Conservation (phyloP, 64 coral and sea anemone genomes). For the Cladopsammia gracilis region DNA sequence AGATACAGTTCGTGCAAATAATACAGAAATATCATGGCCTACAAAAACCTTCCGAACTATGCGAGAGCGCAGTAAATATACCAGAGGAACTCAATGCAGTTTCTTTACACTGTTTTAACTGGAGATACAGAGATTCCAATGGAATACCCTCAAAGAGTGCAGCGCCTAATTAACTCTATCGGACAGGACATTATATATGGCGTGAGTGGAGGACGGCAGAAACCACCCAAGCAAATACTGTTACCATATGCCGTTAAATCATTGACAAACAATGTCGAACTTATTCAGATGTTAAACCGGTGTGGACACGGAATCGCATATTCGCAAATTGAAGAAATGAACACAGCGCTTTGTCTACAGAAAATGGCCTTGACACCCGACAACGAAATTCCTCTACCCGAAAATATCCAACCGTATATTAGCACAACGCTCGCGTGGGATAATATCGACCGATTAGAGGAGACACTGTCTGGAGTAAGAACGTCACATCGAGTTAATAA, state of each 20-base stretch:
- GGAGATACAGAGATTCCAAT: too few relatives aligned
- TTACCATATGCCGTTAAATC: too few relatives aligned
- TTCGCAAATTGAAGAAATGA: conserved; percentile 44
- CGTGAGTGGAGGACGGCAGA: conserved; percentile 37
- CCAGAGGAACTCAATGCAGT: conserved; percentile 32
- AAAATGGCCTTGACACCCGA: conserved; percentile 30
- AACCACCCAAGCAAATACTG: conserved; percentile 64
- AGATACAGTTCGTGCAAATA: conserved; percentile 2
- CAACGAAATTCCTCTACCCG: conserved; percentile 13
- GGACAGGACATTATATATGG: too few relatives aligned
- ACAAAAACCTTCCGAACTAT: conserved; percentile 14
- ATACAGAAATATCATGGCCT: conserved; percentile 18
- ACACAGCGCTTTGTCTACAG: conserved; percentile 45
- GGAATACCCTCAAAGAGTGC: too few relatives aligned
- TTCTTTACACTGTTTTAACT: too few relatives aligned
- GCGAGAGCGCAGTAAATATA: conserved; percentile 36
- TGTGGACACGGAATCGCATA: conserved; percentile 50
- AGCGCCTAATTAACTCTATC: too few relatives aligned
- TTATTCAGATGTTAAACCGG: conserved; percentile 36
- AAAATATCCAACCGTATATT: too few relatives aligned
- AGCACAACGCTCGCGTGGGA: conserved; percentile 25
- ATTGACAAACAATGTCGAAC: too few relatives aligned
- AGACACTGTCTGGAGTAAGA: conserved; percentile 10
- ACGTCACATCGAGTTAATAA: conserved; percentile 46
- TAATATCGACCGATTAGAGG: conserved; percentile 46